phyloP scores from a whole-genome alignment of 2,797 vertebrate genomes.

The Novumbra hubbsi region DNA sequence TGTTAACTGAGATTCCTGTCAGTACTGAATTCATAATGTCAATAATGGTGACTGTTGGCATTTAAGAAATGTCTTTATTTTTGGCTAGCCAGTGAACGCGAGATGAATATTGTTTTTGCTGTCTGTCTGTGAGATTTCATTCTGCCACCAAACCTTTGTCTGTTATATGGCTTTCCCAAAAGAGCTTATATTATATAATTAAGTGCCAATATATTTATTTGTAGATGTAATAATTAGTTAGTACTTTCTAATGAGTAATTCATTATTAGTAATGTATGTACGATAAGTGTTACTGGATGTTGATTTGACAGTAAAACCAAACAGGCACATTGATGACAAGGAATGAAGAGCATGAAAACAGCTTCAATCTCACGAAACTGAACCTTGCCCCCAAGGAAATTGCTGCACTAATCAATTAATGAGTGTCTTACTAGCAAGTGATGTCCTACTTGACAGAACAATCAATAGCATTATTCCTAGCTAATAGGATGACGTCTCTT shows the following conservation, averaged over 20 bases:
- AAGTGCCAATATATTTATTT: background rate
- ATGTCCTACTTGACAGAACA: background rate
- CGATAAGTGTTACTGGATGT: background rate
- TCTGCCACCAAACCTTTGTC: constrained; percentile 43
- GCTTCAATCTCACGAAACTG: background rate
- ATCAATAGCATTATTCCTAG: constrained; percentile 4
- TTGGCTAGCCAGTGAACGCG: constrained; percentile 21
- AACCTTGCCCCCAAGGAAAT: background rate
- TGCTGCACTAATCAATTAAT: background rate
- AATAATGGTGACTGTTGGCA: constrained; percentile 39
- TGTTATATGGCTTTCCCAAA: constrained; percentile 49
- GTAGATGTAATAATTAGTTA: constrained; percentile 16
- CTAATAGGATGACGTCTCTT: background rate
- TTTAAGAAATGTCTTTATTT: constrained; percentile 36
- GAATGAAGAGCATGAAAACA: background rate
- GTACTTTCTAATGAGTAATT: background rate
- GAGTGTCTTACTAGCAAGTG: constrained; percentile 5
- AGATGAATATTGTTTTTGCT: constrained; percentile 38
- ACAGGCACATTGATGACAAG: background rate
- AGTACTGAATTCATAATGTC: background rate
- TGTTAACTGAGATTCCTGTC: background rate
- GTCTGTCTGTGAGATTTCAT: constrained; percentile 43
- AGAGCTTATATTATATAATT: background rate
- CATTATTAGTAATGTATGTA: background rate
- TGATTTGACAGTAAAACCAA: background rate